These are phyloP conservation scores for Stomatorhinus ivindoensis DNA, from an alignment of 2,113 vertebrate species.

Conservation along the genomic window DNA sequence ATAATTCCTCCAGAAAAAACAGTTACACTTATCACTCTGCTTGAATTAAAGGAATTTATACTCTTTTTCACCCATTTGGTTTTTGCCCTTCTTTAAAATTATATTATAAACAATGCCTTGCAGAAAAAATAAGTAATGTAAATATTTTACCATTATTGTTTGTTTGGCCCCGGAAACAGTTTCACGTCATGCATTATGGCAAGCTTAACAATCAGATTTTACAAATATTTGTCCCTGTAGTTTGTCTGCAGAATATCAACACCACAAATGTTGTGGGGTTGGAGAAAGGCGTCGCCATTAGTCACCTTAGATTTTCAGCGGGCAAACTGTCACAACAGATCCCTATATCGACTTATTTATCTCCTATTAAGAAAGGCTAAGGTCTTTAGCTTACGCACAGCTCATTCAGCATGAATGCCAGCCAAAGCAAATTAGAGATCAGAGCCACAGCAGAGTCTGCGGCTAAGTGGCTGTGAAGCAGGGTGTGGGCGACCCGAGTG, in stretches of 20 bases:
- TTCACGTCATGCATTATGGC: neutral
- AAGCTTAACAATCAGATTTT: neutral
- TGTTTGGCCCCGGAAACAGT: neutral
- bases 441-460: neutral
- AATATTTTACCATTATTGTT: neutral
- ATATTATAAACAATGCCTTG: neutral
- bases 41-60: neutral
- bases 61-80: neutral
- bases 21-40: neutral
- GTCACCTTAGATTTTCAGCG: neutral
- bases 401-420: neutral
- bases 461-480: neutral
- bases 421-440: neutral
- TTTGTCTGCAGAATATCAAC: neutral
- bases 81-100: neutral
- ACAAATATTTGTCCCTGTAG: neutral
- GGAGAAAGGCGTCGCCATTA: neutral
- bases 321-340: neutral
- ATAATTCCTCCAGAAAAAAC: neutral
- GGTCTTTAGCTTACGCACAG: neutral
- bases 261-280: neutral
- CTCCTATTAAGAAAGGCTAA: neutral
- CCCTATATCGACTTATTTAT: neutral
- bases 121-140: neutral
- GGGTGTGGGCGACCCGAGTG: neutral